Percentiles rank a stretch among this genome's conserved stretches.
phyloP scores from a whole-genome alignment of 1,140 invertebrate genomes.

The Zaprionus kolodkinae region DNA sequence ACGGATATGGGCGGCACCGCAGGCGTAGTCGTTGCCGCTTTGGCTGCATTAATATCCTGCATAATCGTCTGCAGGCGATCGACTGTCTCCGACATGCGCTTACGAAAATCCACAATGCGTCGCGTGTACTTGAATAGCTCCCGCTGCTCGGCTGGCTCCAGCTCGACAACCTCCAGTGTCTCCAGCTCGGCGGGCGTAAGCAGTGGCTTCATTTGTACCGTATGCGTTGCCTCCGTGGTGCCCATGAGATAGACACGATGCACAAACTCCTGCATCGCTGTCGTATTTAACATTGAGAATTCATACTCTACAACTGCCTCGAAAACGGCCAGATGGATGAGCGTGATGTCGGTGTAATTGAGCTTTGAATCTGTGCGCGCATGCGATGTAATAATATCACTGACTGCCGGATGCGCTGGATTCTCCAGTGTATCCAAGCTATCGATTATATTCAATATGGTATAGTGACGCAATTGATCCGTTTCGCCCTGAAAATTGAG shows the following conservation, averaged over 20 bases:
- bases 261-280: conserved; percentile 75
- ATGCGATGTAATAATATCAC: neutral
- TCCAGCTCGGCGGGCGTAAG: conserved; percentile 48
- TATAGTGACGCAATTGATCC: conserved; percentile 35
- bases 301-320: conserved; percentile 43
- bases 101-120: conserved; percentile 68
- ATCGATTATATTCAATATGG: conserved; percentile 46
- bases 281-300: conserved; percentile 62
- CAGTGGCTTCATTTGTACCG: conserved; percentile 37
- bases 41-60: conserved; percentile 50
- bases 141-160: conserved; percentile 39
- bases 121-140: conserved; percentile 71
- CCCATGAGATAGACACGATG: conserved; percentile 65
- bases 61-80: conserved; percentile 72
- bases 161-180: conserved; percentile 11
- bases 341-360: conserved; percentile 5
- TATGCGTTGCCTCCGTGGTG: conserved; percentile 51
- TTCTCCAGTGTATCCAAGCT: conserved; percentile 38
- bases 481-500: conserved; percentile 46
- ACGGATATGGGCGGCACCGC: neutral
- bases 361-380: neutral
- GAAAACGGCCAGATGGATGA: conserved; percentile 31
- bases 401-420: neutral
- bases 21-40: neutral
- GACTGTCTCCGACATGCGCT: conserved; percentile 77